Conservation (phyloP, 1,140 invertebrate species). For the Holotrichia oblita region DNA sequence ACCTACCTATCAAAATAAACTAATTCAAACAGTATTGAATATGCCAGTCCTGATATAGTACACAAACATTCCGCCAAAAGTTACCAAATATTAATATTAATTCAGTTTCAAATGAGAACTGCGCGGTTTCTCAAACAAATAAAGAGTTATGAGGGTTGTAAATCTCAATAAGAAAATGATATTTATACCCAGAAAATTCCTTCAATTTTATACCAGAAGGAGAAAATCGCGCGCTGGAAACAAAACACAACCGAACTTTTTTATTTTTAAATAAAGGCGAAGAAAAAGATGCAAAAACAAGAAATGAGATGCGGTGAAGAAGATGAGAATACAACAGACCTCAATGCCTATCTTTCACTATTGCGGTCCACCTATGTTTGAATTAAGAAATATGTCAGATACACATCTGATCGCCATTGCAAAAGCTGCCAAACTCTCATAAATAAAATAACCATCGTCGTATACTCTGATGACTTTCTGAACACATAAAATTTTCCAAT, state of each 20-base stretch:
- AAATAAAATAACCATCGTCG: constrained; percentile 20
- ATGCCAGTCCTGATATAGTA: too few relatives aligned
- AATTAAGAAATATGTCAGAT: constrained; percentile 10
- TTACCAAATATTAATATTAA: neutral
- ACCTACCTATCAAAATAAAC: too few relatives aligned
- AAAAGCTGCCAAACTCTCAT: neutral
- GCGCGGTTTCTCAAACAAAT: neutral
- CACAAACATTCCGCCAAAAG: neutral
- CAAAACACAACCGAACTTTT: neutral
- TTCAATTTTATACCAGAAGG: neutral
- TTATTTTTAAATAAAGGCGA: neutral
- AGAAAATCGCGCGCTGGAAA: neutral
- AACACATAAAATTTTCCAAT: constrained; percentile 18
- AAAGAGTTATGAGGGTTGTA: constrained; percentile 1
- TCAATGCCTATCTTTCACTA: neutral
- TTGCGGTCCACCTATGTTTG: neutral
- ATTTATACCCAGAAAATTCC: neutral
- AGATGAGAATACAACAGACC: neutral
- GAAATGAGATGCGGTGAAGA: neutral
- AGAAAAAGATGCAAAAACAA: neutral
- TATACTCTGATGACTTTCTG: neutral
- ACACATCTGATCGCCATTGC: neutral
- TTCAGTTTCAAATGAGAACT: neutral
- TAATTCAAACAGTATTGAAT: too few relatives aligned
- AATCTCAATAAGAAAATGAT: constrained; percentile 7